Evolutionary conservation across 2,113 vertebrate species (phyloP), one percentile per base, ranked within the genome.

Genomic region (Cheilinus undulatus): DNA sequence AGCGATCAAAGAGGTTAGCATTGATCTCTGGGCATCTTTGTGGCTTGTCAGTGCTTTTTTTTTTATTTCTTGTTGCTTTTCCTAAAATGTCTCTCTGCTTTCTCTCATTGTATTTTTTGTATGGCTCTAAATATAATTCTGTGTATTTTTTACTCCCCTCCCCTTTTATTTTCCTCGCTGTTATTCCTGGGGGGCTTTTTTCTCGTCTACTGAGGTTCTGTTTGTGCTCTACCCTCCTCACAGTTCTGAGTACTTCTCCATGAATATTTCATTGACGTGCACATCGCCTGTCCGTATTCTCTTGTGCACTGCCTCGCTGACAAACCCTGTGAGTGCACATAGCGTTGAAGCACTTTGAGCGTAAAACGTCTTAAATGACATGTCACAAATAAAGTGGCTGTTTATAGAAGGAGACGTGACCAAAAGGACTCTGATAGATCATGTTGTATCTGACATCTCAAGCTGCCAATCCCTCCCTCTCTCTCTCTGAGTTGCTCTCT

Each of bases 221-320:
- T 88, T 77, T 87, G 80, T 81, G 78, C 71, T 77, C 81, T 77
- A 26, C 69, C 76, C 75, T 88, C 85, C 72, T 86, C 75, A 65
- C 78, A 79, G 81, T 64, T 88, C 82, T 82, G 83, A 88, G 82
- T 85, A 86, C 74, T 81, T 78, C 30, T 27, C 11, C 80, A 90
- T 91, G 68, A 91, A 92, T 91, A 90, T 90, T 92, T 91, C 67
- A 90, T 84, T 26, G 53, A 71, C 51, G 17, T 61, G 73, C 78
- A 46, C 80, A 54, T 26, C 73, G 63, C 51, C 64, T 26, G 40
- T 75, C 70, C 56, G 59, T 79, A 76, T 76, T 77, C 84, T 79
- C 82, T 51, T 42, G 73, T 78, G 69, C 78, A 67, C 86, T 80
- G 73, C 42, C 69, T 62, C 73, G 28, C 73, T 66, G 64, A 58